phyloP scores from a whole-genome alignment of 2,888 invertebrate genomes.

The Xestobium rufovillosum region DNA sequence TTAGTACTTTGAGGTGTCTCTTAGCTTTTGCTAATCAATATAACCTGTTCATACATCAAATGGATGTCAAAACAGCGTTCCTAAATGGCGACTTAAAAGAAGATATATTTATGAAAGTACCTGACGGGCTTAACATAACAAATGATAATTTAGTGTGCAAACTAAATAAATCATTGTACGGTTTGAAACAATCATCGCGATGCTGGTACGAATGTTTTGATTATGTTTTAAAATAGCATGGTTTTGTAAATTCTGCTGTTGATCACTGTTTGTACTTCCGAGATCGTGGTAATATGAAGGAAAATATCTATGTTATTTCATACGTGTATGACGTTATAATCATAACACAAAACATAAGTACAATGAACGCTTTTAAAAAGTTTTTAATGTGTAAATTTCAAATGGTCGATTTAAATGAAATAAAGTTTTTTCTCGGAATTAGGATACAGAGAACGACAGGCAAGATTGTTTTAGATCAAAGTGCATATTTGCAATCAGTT shows the following conservation, averaged over 20 bases:
- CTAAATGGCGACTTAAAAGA: neutral
- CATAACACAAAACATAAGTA: neutral
- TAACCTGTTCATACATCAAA: neutral
- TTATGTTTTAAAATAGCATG: slow-evolving; percentile 1
- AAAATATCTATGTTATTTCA: slow-evolving; percentile 8
- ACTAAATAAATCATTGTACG: slow-evolving; percentile 8
- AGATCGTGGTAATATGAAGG: slow-evolving; percentile 4
- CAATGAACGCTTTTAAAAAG: neutral
- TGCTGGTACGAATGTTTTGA: neutral
- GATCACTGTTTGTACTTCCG: too few relatives aligned
- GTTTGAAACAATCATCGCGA: slow-evolving; percentile 12
- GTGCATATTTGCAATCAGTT: too few relatives aligned
- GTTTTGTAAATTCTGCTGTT: neutral
- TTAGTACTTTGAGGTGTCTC: neutral
- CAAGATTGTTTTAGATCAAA: too few relatives aligned
- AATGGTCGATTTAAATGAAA: too few relatives aligned
- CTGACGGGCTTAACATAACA: slow-evolving; percentile 9
- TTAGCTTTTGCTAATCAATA: neutral
- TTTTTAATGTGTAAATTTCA: too few relatives aligned
- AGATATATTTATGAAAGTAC: slow-evolving; percentile 5
- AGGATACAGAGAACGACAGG: too few relatives aligned
- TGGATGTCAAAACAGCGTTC: slow-evolving; percentile 10
- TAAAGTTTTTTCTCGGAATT: too few relatives aligned
- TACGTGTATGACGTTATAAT: slow-evolving; percentile 9
- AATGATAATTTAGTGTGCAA: slow-evolving; percentile 7